Conservation (phyloP, 2,797 vertebrate species). For the Enteromius argenteus region DNA sequence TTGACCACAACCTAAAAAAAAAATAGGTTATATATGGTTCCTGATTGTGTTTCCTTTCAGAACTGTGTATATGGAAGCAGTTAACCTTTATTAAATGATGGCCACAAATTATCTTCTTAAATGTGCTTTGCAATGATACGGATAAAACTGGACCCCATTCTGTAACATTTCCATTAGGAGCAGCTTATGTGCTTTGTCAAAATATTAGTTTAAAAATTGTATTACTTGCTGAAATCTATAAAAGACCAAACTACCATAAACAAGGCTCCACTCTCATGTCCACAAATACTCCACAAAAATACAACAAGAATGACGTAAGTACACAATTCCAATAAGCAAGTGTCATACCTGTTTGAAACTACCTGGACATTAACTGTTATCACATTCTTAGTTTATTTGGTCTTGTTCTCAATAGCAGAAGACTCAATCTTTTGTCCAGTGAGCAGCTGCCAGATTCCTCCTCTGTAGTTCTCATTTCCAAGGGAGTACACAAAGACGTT, state of each 20-base stretch:
- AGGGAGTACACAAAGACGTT: slow-evolving; percentile 91
- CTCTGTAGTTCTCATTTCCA: slow-evolving; percentile 89
- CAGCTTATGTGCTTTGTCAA: slow-evolving; percentile 26
- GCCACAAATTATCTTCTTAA: slow-evolving; percentile 17
- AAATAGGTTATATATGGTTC: neutral
- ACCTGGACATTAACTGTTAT: slow-evolving; percentile 67
- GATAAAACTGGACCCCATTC: slow-evolving; percentile 17
- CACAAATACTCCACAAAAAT: slow-evolving; percentile 31
- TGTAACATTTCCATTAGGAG: slow-evolving; percentile 23
- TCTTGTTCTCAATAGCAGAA: slow-evolving; percentile 87
- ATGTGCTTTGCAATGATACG: slow-evolving; percentile 8
- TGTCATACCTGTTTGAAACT: slow-evolving; percentile 69
- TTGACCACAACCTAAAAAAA: neutral
- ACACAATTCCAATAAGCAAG: slow-evolving; percentile 56
- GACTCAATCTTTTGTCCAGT: slow-evolving; percentile 87
- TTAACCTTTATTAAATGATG: slow-evolving; percentile 31
- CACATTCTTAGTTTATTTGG: slow-evolving; percentile 79
- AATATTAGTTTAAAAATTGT: slow-evolving; percentile 6
- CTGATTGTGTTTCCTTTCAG: neutral
- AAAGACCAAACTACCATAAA: neutral
- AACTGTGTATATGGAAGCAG: slow-evolving; percentile 6
- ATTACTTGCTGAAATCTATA: slow-evolving; percentile 16
- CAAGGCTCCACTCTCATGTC: slow-evolving; percentile 48
- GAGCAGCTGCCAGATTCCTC: slow-evolving; percentile 90
- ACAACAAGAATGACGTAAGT: slow-evolving; percentile 21